Conservation (phyloP, 2,113 vertebrate genomes). For the Erythrolamprus reginae region DNA sequence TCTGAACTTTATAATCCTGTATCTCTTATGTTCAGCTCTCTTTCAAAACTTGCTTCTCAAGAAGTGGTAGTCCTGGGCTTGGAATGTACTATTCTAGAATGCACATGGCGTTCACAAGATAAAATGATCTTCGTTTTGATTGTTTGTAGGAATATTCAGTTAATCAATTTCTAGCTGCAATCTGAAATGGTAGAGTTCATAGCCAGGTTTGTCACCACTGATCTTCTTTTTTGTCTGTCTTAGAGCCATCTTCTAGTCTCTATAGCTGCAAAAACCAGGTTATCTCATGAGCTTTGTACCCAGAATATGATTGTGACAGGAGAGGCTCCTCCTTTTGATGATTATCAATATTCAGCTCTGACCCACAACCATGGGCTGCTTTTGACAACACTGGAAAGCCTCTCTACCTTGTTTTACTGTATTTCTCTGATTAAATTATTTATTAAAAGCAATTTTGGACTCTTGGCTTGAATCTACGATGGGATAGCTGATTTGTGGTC, state of each 20-base stretch:
- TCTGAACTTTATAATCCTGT: neutral
- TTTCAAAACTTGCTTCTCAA: neutral
- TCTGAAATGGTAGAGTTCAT: neutral
- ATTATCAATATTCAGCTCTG: neutral
- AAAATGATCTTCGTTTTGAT: neutral
- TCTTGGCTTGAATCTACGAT: neutral
- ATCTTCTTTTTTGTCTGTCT: neutral
- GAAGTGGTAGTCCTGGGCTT: neutral
- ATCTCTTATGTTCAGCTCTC: neutral
- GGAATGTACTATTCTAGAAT: neutral
- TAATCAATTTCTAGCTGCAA: neutral
- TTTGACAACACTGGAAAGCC: neutral
- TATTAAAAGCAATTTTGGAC: slow-evolving; percentile 25
- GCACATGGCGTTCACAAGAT: neutral
- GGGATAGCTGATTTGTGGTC: neutral
- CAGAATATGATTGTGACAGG: neutral
- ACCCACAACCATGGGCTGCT: neutral
- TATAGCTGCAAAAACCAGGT: neutral
- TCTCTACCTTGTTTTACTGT: neutral
- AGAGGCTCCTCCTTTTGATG: neutral
- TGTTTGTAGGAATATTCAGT: neutral
- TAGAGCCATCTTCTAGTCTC: neutral
- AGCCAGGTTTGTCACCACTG: neutral
- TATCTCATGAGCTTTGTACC: neutral
- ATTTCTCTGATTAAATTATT: slow-evolving; percentile 51